Evolutionary conservation across 1,140 invertebrate species (phyloP).

Genomic region (Lysiphlebus fabarum): DNA sequence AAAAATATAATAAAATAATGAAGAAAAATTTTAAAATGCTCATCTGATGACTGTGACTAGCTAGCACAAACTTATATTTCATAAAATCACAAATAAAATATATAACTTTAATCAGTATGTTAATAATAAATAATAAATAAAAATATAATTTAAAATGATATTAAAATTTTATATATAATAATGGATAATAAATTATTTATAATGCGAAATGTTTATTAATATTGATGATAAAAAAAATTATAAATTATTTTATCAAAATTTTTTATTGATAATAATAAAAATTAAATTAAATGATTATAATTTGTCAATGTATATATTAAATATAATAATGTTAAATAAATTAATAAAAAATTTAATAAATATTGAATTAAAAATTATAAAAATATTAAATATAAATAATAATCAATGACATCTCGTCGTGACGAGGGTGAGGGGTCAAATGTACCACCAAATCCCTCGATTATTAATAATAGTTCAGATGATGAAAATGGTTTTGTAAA

Average conservation of each 20-base stretch:
- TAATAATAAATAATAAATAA: too few relatives aligned
- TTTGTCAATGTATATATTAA: neutral
- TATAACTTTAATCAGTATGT: too few relatives aligned
- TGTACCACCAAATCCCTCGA: conserved; percentile 48
- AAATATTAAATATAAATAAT: conserved; percentile 11
- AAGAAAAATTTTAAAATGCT: conserved; percentile 27
- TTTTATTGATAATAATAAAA: too few relatives aligned
- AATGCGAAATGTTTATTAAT: conserved; percentile 8
- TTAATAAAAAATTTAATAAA: conserved; percentile 1
- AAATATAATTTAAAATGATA: too few relatives aligned
- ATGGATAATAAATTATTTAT: too few relatives aligned
- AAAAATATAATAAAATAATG: conserved; percentile 14
- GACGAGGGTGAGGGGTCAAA: conserved; percentile 46
- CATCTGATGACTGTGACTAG: conserved; percentile 45
- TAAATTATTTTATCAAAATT: too few relatives aligned
- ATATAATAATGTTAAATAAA: neutral
- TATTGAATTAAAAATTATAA: conserved; percentile 2
- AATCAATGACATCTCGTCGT: conserved; percentile 52
- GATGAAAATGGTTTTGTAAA: conserved; percentile 48
- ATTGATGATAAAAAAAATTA: neutral
- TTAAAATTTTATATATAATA: too few relatives aligned
- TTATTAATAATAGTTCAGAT: conserved; percentile 41
- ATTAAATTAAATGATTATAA: too few relatives aligned
- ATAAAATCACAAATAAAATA: conserved; percentile 17
- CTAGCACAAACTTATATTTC: conserved; percentile 27